phyloP scores from a whole-genome alignment of 1,140 invertebrate genomes.

The Harlomillsia oculata region DNA sequence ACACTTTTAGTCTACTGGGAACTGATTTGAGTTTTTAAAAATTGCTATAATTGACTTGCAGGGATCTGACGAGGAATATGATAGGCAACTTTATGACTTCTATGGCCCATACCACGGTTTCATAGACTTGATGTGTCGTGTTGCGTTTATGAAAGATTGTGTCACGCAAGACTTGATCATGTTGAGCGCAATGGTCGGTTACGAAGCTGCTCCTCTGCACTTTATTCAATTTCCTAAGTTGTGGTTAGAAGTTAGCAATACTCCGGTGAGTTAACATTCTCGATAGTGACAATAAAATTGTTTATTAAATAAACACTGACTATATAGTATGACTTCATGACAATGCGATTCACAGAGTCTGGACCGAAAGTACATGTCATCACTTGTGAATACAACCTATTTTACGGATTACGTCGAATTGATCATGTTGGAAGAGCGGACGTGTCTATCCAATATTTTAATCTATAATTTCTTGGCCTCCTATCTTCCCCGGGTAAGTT shows the following conservation, averaged over 20 bases:
- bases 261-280: constrained; percentile 48
- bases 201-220: constrained; percentile 72
- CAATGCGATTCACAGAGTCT: constrained; percentile 48
- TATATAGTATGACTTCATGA: too few species aligned
- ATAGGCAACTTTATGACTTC: constrained; percentile 62
- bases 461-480: constrained; percentile 72
- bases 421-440: constrained; percentile 66
- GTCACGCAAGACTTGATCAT: constrained; percentile 61
- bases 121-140: constrained; percentile 75
- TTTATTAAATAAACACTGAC: constrained; percentile 10
- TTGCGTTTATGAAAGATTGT: constrained; percentile 48
- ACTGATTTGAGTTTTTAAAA: not conserved
- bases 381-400: constrained; percentile 64
- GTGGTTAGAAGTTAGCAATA: constrained; percentile 68
- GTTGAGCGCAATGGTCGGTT: constrained; percentile 72
- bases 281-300: not conserved
- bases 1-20: not conserved
- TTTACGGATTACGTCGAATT: constrained; percentile 75
- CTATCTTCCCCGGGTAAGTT: constrained; percentile 66
- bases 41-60: constrained; percentile 30
- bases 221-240: constrained; percentile 72
- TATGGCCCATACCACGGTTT: constrained; percentile 73
- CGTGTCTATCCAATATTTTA: constrained; percentile 61
- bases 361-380: constrained; percentile 64
- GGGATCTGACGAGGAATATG: constrained; percentile 68